These are phyloP conservation scores for Lacerta agilis DNA, from an alignment of 2,797 vertebrate genomes.

Conservation along the genomic window DNA sequence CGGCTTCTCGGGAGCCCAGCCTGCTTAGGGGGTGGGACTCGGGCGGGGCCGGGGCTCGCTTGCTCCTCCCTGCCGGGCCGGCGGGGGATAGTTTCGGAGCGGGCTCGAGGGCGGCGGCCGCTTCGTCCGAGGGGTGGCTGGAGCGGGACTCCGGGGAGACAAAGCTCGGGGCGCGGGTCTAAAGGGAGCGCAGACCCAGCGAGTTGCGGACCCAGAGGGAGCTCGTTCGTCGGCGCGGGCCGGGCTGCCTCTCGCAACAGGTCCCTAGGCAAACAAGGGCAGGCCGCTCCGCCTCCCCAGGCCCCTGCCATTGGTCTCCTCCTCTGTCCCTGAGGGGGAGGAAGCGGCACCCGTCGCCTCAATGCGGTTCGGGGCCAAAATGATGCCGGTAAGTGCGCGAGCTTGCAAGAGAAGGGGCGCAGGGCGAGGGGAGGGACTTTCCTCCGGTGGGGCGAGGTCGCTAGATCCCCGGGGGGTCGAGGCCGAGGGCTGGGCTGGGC, in stretches of 20 bases:
- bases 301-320: constrained; percentile 17
- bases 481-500: neutral
- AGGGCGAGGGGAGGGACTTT: neutral
- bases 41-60: constrained; percentile 40
- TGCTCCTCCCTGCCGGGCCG: constrained; percentile 48
- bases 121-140: neutral
- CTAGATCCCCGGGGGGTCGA: neutral
- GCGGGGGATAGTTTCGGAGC: constrained; percentile 55
- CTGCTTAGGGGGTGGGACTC: constrained; percentile 58
- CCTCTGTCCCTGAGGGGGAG: constrained; percentile 36
- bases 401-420: neutral
- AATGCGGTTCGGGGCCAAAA: constrained; percentile 93
- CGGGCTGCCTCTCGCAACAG: constrained; percentile 59
- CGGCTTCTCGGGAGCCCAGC: neutral
- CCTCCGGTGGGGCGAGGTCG: neutral
- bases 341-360: constrained; percentile 66
- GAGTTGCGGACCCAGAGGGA: neutral
- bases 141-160: neutral
- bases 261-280: constrained; percentile 24
- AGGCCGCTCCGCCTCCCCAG: constrained; percentile 46
- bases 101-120: constrained; percentile 9
- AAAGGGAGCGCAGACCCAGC: neutral
- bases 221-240: neutral
- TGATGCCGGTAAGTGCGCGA: constrained; percentile 92
- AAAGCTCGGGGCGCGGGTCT: neutral